A percentile compares a stretch with the other conserved stretches of the same genome.
phyloP scores from a whole-genome alignment of 2,113 vertebrate genomes.

The Zingel zingel region DNA sequence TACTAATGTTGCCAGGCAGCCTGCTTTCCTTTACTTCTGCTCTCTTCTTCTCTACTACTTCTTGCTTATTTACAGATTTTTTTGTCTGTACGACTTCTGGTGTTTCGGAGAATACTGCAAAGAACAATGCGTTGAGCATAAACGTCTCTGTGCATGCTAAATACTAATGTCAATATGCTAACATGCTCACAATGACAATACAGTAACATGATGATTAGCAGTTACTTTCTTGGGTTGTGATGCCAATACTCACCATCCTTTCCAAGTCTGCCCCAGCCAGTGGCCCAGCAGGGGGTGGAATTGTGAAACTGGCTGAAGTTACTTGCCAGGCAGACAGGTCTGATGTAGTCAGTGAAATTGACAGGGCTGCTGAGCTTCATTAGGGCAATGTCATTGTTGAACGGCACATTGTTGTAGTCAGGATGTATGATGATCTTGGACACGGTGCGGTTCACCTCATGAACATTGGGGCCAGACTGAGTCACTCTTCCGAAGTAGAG shows the following conservation, averaged over 20 bases:
- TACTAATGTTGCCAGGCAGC: no score
- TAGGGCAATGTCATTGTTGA: constrained; percentile 85
- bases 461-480: constrained; percentile 50
- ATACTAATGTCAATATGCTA: no score
- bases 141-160: no score
- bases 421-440: constrained; percentile 74
- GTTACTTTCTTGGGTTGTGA: not conserved
- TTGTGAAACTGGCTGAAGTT: constrained; percentile 78
- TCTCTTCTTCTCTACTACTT: no score
- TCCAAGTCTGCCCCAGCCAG: constrained; percentile 84
- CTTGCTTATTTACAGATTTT: no score
- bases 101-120: no score
- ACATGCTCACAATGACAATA: no score
- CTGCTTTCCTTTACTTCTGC: no score
- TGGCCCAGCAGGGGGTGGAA: constrained; percentile 81
- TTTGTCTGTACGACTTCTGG: no score
- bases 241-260: constrained; percentile 34
- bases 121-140: no score
- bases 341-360: constrained; percentile 75
- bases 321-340: constrained; percentile 85
- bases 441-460: constrained; percentile 35
- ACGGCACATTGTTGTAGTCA: constrained; percentile 59
- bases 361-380: constrained; percentile 75
- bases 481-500: constrained; percentile 70
- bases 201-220: no score